These are phyloP conservation scores for Telenomus remus DNA, from an alignment of 1,140 invertebrate species.

Conservation along the genomic window DNA sequence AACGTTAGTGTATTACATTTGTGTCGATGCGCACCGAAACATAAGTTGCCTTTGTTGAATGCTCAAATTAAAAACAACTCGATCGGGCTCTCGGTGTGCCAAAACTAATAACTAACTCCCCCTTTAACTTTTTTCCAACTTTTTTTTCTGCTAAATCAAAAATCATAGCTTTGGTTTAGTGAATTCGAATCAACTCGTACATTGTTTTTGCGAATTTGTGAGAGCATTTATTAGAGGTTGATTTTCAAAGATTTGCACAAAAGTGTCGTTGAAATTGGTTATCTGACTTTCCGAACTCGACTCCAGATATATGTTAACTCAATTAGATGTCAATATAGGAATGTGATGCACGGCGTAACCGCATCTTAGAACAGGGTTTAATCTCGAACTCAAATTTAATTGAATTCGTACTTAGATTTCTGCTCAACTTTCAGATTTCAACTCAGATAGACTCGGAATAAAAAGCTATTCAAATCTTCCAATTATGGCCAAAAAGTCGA, in stretches of 20 bases:
- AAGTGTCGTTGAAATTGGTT: constrained; percentile 37
- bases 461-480: too few species aligned
- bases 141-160: too few species aligned
- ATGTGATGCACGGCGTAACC: constrained; percentile 35
- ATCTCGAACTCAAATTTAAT: constrained; percentile 54
- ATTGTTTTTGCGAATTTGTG: too few species aligned
- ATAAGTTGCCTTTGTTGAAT: constrained; percentile 37
- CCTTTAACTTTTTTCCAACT: too few species aligned
- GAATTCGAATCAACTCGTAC: too few species aligned
- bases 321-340: constrained; percentile 48
- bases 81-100: constrained; percentile 10
- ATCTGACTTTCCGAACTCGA: constrained; percentile 37
- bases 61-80: constrained; percentile 12
- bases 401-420: constrained; percentile 48
- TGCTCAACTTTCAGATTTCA: neutral
- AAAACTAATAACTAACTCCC: constrained; percentile 5
- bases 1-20: constrained; percentile 47
- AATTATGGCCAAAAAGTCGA: constrained; percentile 31
- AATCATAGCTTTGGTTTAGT: too few species aligned
- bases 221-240: too few species aligned
- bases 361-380: constrained; percentile 49
- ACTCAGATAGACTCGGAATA: constrained; percentile 21
- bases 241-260: constrained; percentile 30
- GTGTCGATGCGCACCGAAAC: constrained; percentile 31
- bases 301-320: constrained; percentile 50